Percentiles rank a stretch among this genome's conserved stretches.
Conservation (phyloP, 37 sponge, comb jelly and placozoan genomes). For the Geodia barretti region DNA sequence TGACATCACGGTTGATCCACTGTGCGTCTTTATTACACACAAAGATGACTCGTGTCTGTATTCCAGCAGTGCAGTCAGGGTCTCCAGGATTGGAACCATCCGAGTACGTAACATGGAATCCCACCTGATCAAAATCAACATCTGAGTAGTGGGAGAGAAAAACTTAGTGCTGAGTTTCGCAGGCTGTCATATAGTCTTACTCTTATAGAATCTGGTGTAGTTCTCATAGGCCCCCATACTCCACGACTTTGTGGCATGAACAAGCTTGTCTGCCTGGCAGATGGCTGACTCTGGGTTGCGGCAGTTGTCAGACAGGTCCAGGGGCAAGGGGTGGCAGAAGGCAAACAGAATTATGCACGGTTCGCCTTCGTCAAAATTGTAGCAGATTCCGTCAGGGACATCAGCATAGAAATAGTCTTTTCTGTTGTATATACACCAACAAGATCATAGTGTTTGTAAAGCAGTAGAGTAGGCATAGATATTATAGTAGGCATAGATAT, state of each 20-base stretch:
- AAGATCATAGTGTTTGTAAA: too few relatives aligned
- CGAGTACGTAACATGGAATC: conserved; percentile 17
- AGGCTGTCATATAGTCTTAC: conserved; percentile 4
- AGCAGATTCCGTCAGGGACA: not conserved
- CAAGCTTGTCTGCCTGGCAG: not conserved
- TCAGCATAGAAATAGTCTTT: conserved; percentile 13
- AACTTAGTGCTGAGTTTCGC: not conserved
- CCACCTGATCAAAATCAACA: conserved; percentile 1
- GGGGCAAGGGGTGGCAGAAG: conserved; percentile 44
- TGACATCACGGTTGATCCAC: conserved; percentile 10
- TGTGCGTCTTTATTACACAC: conserved; percentile 2
- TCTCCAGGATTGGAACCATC: conserved; percentile 20
- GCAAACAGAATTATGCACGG: conserved; percentile 15
- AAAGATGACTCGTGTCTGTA: conserved; percentile 18
- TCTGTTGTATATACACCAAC: too few relatives aligned
- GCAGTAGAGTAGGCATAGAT: too few relatives aligned
- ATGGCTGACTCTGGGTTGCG: not conserved
- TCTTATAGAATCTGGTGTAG: conserved; percentile 11
- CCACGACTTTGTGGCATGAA: not conserved
- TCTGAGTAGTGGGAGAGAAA: conserved; percentile 2
- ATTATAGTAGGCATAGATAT: too few relatives aligned
- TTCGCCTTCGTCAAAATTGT: not conserved
- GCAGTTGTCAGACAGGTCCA: not conserved
- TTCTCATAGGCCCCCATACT: not conserved
- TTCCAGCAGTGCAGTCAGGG: not conserved